Evolutionary conservation across 2,888 invertebrate genomes (phyloP).

Genomic region (Spisula subtruncata): DNA sequence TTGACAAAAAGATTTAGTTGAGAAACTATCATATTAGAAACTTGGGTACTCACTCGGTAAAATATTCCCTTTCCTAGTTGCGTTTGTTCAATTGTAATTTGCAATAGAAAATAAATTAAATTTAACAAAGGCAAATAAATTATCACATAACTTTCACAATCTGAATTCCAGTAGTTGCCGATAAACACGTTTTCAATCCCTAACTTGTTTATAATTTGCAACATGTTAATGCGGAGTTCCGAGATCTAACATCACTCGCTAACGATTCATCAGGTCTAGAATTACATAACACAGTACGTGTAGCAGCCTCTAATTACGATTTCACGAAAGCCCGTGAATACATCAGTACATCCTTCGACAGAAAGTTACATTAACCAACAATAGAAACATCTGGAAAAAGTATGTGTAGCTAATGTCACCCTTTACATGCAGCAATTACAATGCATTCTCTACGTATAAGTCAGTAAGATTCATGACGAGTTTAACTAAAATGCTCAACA

Average conservation of each 20-base stretch:
- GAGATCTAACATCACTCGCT: background rate
- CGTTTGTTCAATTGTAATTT: no score
- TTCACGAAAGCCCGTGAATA: background rate
- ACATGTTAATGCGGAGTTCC: background rate
- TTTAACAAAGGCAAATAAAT: constrained; percentile 4
- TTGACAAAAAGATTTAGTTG: no score
- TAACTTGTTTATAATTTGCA: background rate
- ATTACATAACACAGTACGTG: constrained; percentile 13
- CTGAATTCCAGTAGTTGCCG: background rate
- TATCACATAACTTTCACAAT: background rate
- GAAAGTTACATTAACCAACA: background rate
- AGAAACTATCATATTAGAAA: no score
- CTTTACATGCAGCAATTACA: background rate
- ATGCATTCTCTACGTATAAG: background rate
- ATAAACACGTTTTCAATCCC: constrained; percentile 2
- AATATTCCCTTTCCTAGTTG: no score
- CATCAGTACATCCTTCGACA: background rate
- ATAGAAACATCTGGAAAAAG: background rate
- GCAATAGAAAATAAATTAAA: background rate
- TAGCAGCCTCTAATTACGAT: background rate
- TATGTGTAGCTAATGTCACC: background rate
- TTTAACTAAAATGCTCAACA: background rate
- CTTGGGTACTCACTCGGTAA: no score
- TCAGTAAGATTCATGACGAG: background rate
- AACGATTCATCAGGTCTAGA: background rate